Evolutionary conservation across 1,140 invertebrate species (phyloP).

Genomic region (Phymastichus coffea): DNA sequence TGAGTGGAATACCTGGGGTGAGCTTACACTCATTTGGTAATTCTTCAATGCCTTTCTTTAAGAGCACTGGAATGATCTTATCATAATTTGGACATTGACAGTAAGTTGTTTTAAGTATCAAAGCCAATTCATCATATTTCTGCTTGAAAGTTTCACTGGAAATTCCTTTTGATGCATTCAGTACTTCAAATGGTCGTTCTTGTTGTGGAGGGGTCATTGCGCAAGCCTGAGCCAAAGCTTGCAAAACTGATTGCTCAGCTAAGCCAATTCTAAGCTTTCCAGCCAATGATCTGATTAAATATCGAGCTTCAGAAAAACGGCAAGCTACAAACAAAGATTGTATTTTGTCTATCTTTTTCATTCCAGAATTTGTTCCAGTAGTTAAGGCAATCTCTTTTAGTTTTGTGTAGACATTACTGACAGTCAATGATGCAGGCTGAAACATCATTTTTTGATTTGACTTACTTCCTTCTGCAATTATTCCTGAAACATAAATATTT

Average conservation of each 20-base stretch:
- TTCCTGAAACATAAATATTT: constrained; percentile 55
- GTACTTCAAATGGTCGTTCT: constrained; percentile 64
- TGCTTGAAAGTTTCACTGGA: constrained; percentile 76
- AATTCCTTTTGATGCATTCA: constrained; percentile 65
- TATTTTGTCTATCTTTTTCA: constrained; percentile 92
- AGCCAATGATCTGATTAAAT: constrained; percentile 85
- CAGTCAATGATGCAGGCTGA: constrained; percentile 67
- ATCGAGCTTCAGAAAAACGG: constrained; percentile 86
- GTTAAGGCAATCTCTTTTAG: constrained; percentile 89
- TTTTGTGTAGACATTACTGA: constrained; percentile 77
- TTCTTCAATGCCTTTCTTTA: constrained; percentile 77
- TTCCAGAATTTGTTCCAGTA: constrained; percentile 74
- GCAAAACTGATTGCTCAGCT: constrained; percentile 94
- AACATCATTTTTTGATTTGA: constrained; percentile 89
- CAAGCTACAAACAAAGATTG: constrained; percentile 92
- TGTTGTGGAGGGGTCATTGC: constrained; percentile 70
- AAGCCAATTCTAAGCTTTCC: constrained; percentile 96
- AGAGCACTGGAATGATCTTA: constrained; percentile 76
- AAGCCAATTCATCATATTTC: constrained; percentile 72
- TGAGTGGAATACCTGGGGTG: constrained; percentile 90
- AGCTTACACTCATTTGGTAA: constrained; percentile 84
- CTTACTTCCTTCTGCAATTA: constrained; percentile 89
- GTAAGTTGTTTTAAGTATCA: constrained; percentile 90
- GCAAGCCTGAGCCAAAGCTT: constrained; percentile 86
- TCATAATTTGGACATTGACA: constrained; percentile 98